phyloP scores from a whole-genome alignment of 2,888 invertebrate genomes.

The Hyppa rectilinea region DNA sequence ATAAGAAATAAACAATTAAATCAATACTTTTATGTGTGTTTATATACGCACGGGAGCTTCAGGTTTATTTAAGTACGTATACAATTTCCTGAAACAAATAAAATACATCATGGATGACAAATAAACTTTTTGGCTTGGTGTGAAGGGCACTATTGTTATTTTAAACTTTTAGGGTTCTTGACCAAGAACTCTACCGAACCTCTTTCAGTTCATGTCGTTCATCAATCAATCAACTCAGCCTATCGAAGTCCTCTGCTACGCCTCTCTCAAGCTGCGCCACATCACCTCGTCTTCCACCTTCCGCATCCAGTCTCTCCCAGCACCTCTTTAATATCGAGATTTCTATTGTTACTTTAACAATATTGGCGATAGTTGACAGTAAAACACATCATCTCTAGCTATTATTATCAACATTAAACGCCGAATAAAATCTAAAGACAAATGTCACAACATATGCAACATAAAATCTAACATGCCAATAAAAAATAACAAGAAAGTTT shows the following conservation, averaged over 20 bases:
- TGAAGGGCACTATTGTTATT: too few relatives aligned
- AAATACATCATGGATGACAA: too few relatives aligned
- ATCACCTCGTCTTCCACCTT: neutral
- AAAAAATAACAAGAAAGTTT: conserved; percentile 52
- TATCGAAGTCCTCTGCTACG: neutral
- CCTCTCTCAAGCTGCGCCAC: neutral
- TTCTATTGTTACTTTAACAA: neutral
- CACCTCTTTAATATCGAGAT: neutral
- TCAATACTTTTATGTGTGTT: too few relatives aligned
- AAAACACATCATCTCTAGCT: neutral
- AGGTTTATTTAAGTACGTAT: too few relatives aligned
- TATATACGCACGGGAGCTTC: too few relatives aligned
- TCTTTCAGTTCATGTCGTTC: neutral
- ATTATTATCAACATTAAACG: neutral
- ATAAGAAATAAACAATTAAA: too few relatives aligned
- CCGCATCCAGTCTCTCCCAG: too few relatives aligned
- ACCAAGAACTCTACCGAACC: neutral
- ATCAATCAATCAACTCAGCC: too few relatives aligned
- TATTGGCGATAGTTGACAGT: neutral
- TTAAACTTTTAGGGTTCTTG: too few relatives aligned
- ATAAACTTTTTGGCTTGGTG: too few relatives aligned
- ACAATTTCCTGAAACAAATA: too few relatives aligned
- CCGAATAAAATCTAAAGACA: conserved; percentile 6
- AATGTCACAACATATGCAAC: conserved; percentile 1
- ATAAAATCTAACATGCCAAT: conserved; percentile 53